phyloP scores from a whole-genome alignment of 2,113 vertebrate species.

The Percina caprodes region DNA sequence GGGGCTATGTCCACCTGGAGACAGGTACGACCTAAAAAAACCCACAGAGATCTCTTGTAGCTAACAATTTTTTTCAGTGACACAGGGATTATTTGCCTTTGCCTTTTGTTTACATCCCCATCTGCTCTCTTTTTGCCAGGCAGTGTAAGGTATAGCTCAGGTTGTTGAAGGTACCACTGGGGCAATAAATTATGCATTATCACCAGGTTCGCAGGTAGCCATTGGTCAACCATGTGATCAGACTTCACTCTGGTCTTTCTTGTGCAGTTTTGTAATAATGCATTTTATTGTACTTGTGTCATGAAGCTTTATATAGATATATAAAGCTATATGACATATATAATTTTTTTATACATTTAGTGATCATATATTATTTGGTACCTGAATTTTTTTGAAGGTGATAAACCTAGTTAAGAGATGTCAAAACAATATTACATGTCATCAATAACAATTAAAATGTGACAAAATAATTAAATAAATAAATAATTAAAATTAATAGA shows the following conservation, averaged over 20 bases:
- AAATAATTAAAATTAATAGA: neutral
- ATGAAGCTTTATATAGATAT: neutral
- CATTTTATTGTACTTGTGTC: conserved; percentile 7
- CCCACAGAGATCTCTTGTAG: conserved; percentile 6
- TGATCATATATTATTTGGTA: neutral
- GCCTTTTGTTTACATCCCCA: neutral
- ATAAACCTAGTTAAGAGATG: neutral
- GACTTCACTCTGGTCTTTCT: conserved; percentile 8
- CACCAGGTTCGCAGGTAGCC: conserved; percentile 28
- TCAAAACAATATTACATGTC: neutral
- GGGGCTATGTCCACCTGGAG: conserved; percentile 49
- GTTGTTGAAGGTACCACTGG: conserved; percentile 42
- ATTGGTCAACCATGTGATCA: conserved; percentile 39
- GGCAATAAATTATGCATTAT: conserved; percentile 58
- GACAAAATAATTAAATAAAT: too few species aligned
- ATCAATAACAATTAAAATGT: neutral
- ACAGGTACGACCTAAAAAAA: conserved; percentile 57
- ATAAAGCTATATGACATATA: too few species aligned
- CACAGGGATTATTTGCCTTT: conserved; percentile 19
- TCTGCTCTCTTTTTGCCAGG: conserved; percentile 10
- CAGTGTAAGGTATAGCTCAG: conserved; percentile 28
- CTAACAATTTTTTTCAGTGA: conserved; percentile 25
- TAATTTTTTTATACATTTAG: too few species aligned
- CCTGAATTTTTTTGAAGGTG: neutral
- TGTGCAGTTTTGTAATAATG: neutral